Conservation (phyloP, 2,113 vertebrate species). For the Mustela lutreola region DNA sequence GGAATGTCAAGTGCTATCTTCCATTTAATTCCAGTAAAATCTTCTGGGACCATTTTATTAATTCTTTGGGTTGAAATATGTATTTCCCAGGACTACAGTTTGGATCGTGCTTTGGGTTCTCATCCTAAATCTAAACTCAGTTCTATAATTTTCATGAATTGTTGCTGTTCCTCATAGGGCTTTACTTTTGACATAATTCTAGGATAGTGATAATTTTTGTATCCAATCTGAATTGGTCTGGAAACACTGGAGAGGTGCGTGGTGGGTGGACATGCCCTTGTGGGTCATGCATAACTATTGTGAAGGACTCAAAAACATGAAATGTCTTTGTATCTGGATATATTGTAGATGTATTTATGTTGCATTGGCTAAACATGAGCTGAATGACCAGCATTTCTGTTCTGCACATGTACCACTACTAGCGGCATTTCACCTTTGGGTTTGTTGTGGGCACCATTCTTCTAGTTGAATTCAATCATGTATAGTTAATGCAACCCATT, state of each 20-base stretch:
- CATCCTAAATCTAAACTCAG: not conserved
- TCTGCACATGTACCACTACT: not conserved
- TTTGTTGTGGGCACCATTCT: constrained; percentile 28
- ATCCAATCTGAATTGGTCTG: not conserved
- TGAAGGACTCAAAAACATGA: not conserved
- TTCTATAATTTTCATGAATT: constrained; percentile 11
- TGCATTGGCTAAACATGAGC: not conserved
- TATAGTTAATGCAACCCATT: constrained; percentile 78
- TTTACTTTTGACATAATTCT: not conserved
- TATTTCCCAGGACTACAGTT: not conserved
- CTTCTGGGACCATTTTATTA: not conserved
- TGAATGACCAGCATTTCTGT: not conserved
- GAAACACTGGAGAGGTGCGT: not conserved
- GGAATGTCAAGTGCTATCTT: not conserved
- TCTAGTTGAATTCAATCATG: constrained; percentile 69
- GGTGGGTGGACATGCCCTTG: not conserved
- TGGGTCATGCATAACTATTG: not conserved
- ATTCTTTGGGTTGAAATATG: not conserved
- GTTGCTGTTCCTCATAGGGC: not conserved
- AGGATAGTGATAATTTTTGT: not conserved
- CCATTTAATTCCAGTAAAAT: not conserved
- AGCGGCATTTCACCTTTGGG: not conserved
- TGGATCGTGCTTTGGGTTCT: not conserved
- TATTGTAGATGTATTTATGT: not conserved
- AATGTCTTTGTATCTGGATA: not conserved